Conservation (phyloP, 2,113 vertebrate species). For the Speoplatyrhinus poulsoni region DNA sequence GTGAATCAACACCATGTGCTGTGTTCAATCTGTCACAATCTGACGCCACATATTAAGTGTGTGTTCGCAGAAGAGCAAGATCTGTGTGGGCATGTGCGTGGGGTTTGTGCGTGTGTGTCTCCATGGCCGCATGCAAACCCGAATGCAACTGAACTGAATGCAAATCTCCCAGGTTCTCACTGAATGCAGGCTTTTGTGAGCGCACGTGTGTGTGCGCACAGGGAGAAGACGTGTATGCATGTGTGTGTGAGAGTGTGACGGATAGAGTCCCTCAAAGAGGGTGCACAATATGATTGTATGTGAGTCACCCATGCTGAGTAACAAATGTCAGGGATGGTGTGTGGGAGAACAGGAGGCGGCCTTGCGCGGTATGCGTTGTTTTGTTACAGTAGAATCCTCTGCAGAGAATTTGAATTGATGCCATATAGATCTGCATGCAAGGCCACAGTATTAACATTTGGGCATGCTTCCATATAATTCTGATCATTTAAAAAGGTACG, state of each 20-base stretch:
- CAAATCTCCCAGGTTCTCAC: too few species aligned
- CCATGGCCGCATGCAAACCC: neutral
- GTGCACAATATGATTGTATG: constrained; percentile 5
- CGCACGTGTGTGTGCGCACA: neutral
- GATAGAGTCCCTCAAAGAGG: neutral
- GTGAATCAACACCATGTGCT: constrained; percentile 42
- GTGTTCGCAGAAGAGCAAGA: neutral
- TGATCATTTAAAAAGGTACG: too few species aligned
- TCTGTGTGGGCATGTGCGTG: constrained; percentile 29
- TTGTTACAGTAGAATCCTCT: too few species aligned
- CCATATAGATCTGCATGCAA: too few species aligned
- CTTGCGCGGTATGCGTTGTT: neutral
- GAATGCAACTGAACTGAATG: too few species aligned
- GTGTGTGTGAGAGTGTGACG: neutral
- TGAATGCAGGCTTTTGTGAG: neutral
- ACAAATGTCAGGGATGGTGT: constrained; percentile 2
- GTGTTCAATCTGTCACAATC: neutral
- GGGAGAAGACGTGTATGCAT: neutral
- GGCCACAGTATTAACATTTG: too few species aligned
- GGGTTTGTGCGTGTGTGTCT: neutral
- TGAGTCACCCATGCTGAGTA: neutral
- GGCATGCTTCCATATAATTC: too few species aligned
- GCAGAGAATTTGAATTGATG: too few species aligned
- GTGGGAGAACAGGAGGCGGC: neutral
- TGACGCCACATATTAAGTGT: neutral